phyloP scores from a whole-genome alignment of 2,797 vertebrate genomes.

The Sebastes miniatus region DNA sequence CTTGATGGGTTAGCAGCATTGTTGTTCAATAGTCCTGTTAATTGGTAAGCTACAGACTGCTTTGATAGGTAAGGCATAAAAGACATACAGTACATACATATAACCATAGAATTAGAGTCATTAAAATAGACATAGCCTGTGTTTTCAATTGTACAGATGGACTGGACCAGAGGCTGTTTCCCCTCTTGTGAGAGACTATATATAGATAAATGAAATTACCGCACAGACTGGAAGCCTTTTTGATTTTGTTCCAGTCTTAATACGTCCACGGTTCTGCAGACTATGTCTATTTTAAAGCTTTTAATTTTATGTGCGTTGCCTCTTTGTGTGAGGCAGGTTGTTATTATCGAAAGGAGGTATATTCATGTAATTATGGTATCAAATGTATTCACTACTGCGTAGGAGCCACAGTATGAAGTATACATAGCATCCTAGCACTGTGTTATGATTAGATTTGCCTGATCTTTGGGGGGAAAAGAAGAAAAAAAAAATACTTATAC shows the following conservation, averaged over 20 bases:
- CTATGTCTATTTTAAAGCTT: conserved; percentile 77
- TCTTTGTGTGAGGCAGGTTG: conserved; percentile 67
- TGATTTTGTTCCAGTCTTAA: conserved; percentile 47
- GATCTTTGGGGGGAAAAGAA: conserved; percentile 69
- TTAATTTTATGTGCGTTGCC: conserved; percentile 73
- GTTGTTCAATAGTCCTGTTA: conserved; percentile 77
- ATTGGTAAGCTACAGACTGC: conserved; percentile 75
- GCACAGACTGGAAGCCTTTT: conserved; percentile 39
- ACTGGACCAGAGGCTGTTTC: conserved; percentile 47
- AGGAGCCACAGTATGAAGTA: conserved; percentile 81
- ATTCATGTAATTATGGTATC: conserved; percentile 83
- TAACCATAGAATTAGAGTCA: conserved; percentile 68
- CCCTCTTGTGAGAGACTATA: conserved; percentile 26
- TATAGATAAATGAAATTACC: conserved; percentile 49
- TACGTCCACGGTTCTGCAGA: conserved; percentile 43
- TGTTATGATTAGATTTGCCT: conserved; percentile 83
- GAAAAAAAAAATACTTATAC: conserved; percentile 55
- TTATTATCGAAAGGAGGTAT: conserved; percentile 76
- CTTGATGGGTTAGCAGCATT: conserved; percentile 75
- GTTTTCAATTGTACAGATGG: conserved; percentile 57
- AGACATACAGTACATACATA: conserved; percentile 61
- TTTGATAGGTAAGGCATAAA: conserved; percentile 70
- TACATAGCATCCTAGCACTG: conserved; percentile 83
- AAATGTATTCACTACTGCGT: conserved; percentile 81
- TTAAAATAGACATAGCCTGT: conserved; percentile 72